Percentiles rank a stretch among this genome's conserved stretches.
phyloP scores from a whole-genome alignment of 2,797 vertebrate species.

The Pelobates cultripes region DNA sequence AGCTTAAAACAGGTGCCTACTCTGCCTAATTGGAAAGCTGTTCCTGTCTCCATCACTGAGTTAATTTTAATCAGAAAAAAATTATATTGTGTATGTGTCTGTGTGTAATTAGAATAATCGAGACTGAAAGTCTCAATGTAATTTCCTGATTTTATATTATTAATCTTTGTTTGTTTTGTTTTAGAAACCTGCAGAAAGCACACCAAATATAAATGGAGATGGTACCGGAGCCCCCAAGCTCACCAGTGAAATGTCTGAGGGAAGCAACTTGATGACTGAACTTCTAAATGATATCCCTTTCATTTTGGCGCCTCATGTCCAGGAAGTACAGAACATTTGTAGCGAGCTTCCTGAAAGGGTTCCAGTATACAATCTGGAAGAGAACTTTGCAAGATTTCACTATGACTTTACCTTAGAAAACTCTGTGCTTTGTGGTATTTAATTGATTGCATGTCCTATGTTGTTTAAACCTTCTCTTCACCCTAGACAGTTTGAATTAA shows the following conservation, averaged over 20 bases:
- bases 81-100: too few relatives aligned
- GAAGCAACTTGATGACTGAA: slow-evolving; percentile 73
- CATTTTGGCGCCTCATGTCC: slow-evolving; percentile 88
- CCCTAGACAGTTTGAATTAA: not conserved
- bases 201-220: slow-evolving; percentile 52
- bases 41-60: too few relatives aligned
- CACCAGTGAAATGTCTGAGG: slow-evolving; percentile 66
- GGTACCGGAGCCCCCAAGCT: slow-evolving; percentile 57
- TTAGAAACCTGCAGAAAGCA: slow-evolving; percentile 63
- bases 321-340: slow-evolving; percentile 78
- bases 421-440: slow-evolving; percentile 84
- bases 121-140: too few relatives aligned
- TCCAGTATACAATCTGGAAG: slow-evolving; percentile 77
- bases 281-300: slow-evolving; percentile 91
- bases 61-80: too few relatives aligned
- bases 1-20: too few relatives aligned
- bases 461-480: not conserved
- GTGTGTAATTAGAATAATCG: too few relatives aligned
- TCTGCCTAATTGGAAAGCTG: too few relatives aligned
- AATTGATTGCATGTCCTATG: not conserved
- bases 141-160: too few relatives aligned
- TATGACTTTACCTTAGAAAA: slow-evolving; percentile 97
- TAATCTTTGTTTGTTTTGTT: slow-evolving; percentile 1
- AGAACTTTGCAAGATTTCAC: slow-evolving; percentile 86
- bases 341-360: slow-evolving; percentile 77